phyloP scores from a whole-genome alignment of 2,888 invertebrate species.

The Mesorhabditis sp. region DNA sequence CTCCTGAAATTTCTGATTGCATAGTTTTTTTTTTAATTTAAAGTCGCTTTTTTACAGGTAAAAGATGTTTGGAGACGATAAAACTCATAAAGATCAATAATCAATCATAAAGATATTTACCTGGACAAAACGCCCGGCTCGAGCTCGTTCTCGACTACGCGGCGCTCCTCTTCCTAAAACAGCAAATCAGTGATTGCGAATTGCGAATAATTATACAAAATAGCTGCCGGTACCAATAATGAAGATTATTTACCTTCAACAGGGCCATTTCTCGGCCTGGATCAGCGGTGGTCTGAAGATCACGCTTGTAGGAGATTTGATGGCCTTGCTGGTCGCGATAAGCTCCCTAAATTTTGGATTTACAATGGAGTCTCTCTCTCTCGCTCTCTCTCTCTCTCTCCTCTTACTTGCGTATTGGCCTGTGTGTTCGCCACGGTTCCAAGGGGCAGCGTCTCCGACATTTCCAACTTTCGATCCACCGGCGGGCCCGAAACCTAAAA shows the following conservation, averaged over 20 bases:
- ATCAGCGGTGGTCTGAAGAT: slow-evolving; percentile 49
- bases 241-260: slow-evolving; percentile 23
- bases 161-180: slow-evolving; percentile 51
- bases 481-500: neutral
- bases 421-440: slow-evolving; percentile 47
- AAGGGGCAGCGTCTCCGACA: slow-evolving; percentile 39
- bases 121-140: slow-evolving; percentile 53
- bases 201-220: neutral
- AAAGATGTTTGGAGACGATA: no score
- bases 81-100: no score
- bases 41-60: no score
- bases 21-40: no score
- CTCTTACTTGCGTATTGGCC: slow-evolving; percentile 36
- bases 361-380: neutral
- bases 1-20: no score
- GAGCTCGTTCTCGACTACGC: slow-evolving; percentile 48
- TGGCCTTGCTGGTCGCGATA: slow-evolving; percentile 51
- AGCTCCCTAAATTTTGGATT: slow-evolving; percentile 28
- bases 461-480: slow-evolving; percentile 24
- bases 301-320: slow-evolving; percentile 49
- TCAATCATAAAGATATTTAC: no score
- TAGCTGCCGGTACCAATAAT: neutral
- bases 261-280: slow-evolving; percentile 47
- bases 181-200: no score
- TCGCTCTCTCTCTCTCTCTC: neutral